Evolutionary conservation across 2,113 vertebrate genomes (phyloP).

Genomic region (Psilopogon haemacephalus): DNA sequence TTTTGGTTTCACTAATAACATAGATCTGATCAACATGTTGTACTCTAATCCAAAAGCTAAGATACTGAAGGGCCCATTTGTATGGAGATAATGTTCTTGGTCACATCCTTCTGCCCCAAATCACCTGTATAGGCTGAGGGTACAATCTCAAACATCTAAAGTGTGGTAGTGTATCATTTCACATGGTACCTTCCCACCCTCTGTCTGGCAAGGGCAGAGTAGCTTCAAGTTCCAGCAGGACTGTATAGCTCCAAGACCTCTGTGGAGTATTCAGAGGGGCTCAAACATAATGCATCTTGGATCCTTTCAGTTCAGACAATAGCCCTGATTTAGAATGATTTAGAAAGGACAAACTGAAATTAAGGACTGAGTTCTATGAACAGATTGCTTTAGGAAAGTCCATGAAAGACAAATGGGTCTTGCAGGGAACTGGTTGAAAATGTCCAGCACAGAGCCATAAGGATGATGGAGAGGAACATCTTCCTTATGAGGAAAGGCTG

Average conservation of each 20-base stretch:
- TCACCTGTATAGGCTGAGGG: rapidly evolving
- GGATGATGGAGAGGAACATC: too few relatives aligned
- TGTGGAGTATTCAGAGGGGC: not conserved
- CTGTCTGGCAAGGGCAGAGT: not conserved
- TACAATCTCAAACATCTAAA: not conserved
- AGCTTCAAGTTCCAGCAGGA: not conserved
- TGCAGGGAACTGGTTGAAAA: not conserved
- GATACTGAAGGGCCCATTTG: not conserved
- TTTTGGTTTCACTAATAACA: not conserved
- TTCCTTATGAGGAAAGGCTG: too few relatives aligned
- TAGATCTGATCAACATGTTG: not conserved
- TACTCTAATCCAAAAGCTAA: not conserved
- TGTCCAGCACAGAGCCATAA: too few relatives aligned
- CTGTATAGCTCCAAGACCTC: not conserved
- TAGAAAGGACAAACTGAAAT: not conserved
- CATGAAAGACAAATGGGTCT: not conserved
- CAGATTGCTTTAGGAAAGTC: not conserved
- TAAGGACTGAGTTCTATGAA: not conserved
- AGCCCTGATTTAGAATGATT: not conserved
- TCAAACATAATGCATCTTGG: not conserved
- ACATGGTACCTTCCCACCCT: not conserved
- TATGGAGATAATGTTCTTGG: not conserved
- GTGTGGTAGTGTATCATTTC: not conserved
- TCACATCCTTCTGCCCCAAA: not conserved
- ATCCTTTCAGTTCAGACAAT: not conserved